phyloP scores from a whole-genome alignment of 2,113 vertebrate genomes.

The Rhabdornis inornatus region DNA sequence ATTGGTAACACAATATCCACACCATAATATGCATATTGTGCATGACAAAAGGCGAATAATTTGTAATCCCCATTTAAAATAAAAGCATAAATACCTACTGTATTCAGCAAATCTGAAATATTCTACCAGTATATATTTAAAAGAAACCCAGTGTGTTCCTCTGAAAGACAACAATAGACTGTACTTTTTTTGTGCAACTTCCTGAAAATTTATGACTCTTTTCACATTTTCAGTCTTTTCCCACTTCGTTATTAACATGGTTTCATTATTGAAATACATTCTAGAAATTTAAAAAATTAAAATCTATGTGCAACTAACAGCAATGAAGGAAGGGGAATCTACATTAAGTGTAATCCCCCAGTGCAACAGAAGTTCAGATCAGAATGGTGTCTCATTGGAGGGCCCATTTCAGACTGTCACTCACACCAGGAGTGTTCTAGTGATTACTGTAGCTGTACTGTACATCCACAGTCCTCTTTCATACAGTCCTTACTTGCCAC shows the following conservation, averaged over 20 bases:
- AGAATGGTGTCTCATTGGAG: not conserved
- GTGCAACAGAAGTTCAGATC: not conserved
- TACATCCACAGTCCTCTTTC: not conserved
- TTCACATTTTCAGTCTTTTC: not conserved
- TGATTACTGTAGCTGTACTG: not conserved
- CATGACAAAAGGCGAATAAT: conserved; percentile 62
- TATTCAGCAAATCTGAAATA: conserved; percentile 46
- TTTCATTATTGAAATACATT: conserved; percentile 10
- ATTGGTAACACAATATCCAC: conserved; percentile 63
- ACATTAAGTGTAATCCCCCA: not conserved
- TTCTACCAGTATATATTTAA: conserved; percentile 26
- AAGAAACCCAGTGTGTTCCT: not conserved
- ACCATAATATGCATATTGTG: conserved; percentile 50
- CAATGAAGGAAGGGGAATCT: not conserved
- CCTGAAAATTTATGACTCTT: not conserved
- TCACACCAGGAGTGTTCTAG: not conserved
- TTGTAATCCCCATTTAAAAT: conserved; percentile 67
- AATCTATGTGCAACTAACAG: not conserved
- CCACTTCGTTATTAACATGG: not conserved
- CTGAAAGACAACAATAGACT: conserved; percentile 9
- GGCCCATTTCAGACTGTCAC: not conserved
- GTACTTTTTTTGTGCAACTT: conserved; percentile 1
- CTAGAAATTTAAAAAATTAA: not conserved
- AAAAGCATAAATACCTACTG: conserved; percentile 60
- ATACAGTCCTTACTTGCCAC: not conserved